These are phyloP conservation scores for Parnassius orleans DNA, from an alignment of 2,888 invertebrate genomes.

Conservation along the genomic window DNA sequence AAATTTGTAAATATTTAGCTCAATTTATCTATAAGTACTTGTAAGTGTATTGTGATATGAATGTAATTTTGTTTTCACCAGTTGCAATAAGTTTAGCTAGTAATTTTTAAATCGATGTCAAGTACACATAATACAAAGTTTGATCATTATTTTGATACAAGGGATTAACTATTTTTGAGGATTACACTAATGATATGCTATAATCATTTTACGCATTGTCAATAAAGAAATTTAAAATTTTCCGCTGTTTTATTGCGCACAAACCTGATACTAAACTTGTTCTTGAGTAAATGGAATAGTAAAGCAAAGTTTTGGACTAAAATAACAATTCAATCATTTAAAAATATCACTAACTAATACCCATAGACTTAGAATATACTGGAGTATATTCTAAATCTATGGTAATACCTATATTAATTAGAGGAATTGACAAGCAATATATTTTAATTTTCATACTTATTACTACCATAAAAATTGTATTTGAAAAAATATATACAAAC, in stretches of 20 bases:
- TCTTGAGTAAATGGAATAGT: no score
- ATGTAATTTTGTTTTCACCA: slow-evolving; percentile 46
- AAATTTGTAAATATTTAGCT: slow-evolving; percentile 73
- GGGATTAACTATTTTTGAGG: slow-evolving; percentile 34
- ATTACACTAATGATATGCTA: slow-evolving; percentile 49
- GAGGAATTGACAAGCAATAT: no score
- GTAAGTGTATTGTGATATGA: slow-evolving; percentile 70
- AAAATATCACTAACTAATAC: no score
- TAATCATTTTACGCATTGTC: slow-evolving; percentile 49
- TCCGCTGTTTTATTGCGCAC: slow-evolving; percentile 28
- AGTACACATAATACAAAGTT: slow-evolving; percentile 28
- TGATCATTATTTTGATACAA: slow-evolving; percentile 32
- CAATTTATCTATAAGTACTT: slow-evolving; percentile 57
- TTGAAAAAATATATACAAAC: slow-evolving; percentile 1
- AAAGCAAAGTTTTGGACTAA: no score
- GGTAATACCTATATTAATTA: no score
- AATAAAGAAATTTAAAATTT: slow-evolving; percentile 42
- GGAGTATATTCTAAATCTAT: no score
- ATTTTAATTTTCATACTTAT: no score
- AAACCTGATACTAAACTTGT: background rate
- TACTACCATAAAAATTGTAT: background rate
- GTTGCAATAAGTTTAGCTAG: slow-evolving; percentile 45
- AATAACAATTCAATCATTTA: no score
- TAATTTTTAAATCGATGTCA: slow-evolving; percentile 40
- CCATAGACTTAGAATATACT: no score